Evolutionary conservation across 2,113 vertebrate species (phyloP), one percentile per base, ranked within the genome.

Genomic region (Notiomystis cincta): DNA sequence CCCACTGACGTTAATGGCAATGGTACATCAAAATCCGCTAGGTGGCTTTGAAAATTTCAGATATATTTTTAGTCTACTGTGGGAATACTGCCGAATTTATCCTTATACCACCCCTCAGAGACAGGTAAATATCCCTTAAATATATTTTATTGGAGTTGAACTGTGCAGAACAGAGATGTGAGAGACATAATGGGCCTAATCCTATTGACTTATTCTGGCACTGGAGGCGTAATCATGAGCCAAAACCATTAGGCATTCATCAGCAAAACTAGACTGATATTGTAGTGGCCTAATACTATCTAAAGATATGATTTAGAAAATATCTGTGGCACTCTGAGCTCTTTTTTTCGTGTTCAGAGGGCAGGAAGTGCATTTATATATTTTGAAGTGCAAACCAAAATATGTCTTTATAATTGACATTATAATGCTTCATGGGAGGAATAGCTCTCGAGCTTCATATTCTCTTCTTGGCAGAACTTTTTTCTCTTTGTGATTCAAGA

Each of bases 111-210:
- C 22, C 56, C 67, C 71, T 88, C 37, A 28, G 90, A 95, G 96
- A 94, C 93, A 95, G 92, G 95, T 95, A 96, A 94, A 92, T 95
- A 94, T 45, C 90, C 60, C 64, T 95, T 93, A 96, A 95, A 90
- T 83, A 50, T 86, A 89, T 93, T 94, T 92, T 96, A 92, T 94
- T 95, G 93, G 92, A 89, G 88, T 56, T 66, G 79, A 94, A 86
- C 80, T 89, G 79, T 75, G 60, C 44, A 33, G 82, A 96, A 83
- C 88, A 83, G 86, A 92, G 58, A 83, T n/a, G 66, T 75, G 79
- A 89, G 72, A 92, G 50, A 83, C 54, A 92, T 96, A 90, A 96
- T 93, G 82, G 92, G n/a, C 44, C 60, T 96, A 82, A 94, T 95
- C 60, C 66, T 93, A 75, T 90, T 93, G 93, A 96, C 82, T 86